phyloP scores from a whole-genome alignment of 1,140 invertebrate species.

The Coelopa frigida region DNA sequence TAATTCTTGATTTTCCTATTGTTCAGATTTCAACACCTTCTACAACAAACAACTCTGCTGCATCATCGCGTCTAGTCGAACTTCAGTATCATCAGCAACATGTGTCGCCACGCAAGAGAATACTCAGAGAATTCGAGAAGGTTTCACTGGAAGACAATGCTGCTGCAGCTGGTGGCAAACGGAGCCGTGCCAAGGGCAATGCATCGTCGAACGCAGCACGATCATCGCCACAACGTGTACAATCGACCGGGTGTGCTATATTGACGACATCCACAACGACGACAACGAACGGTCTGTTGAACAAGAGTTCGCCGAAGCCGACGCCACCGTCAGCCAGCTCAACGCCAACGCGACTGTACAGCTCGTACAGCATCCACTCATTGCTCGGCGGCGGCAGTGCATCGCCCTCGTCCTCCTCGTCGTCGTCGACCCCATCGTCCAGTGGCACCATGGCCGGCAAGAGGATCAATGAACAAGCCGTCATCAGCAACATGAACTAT shows the following conservation, averaged over 20 bases:
- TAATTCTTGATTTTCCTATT: constrained; percentile 1
- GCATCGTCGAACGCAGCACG: constrained; percentile 14
- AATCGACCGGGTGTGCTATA: constrained; percentile 22
- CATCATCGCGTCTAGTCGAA: constrained; percentile 37
- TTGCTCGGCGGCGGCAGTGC: constrained; percentile 54
- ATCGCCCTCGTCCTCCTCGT: constrained; percentile 17
- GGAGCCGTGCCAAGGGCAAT: constrained; percentile 45
- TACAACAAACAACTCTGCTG: constrained; percentile 14
- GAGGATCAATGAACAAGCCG: constrained; percentile 22
- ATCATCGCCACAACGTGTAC: constrained; percentile 11
- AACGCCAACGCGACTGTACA: constrained; percentile 42
- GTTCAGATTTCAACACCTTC: constrained; percentile 10
- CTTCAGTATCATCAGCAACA: constrained; percentile 44
- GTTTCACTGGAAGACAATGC: constrained; percentile 59
- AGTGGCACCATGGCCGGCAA: constrained; percentile 12
- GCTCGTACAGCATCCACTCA: constrained; percentile 72
- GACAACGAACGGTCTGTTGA: constrained; percentile 13
- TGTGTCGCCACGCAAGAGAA: constrained; percentile 67
- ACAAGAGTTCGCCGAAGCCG: no score
- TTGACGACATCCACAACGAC: constrained; percentile 23
- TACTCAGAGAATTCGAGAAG: constrained; percentile 63
- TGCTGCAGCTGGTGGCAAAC: constrained; percentile 38
- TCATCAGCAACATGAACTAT: constrained; percentile 7
- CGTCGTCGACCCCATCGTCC: background rate
- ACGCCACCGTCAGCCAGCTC: constrained; percentile 20